phyloP scores from a whole-genome alignment of 2,113 vertebrate species.

The Sinosuthora webbiana region DNA sequence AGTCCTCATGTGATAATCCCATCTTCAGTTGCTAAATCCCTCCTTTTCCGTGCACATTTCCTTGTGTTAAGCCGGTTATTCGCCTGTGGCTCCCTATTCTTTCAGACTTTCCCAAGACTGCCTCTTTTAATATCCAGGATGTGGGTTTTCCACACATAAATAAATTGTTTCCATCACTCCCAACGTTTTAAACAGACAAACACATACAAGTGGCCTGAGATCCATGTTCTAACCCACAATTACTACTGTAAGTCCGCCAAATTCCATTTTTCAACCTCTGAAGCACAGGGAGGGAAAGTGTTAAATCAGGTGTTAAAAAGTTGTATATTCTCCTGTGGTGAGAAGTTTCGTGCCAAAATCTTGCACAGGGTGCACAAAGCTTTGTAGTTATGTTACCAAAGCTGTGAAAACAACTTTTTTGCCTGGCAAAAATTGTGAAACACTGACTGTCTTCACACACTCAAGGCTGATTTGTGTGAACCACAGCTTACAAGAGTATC shows the following conservation, averaged over 20 bases:
- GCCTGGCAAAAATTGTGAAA: background rate
- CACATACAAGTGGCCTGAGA: background rate
- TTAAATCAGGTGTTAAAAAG: background rate
- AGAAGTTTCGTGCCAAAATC: background rate
- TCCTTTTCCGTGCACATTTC: background rate
- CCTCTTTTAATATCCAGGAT: background rate
- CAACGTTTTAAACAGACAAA: background rate
- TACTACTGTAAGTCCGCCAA: background rate
- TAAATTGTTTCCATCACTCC: background rate
- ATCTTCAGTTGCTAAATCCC: background rate
- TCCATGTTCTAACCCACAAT: background rate
- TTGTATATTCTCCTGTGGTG: background rate
- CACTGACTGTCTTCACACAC: background rate
- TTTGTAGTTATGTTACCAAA: background rate
- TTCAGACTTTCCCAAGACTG: background rate
- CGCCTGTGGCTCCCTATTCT: background rate
- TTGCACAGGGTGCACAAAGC: background rate
- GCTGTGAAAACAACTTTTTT: background rate
- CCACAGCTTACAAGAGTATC: background rate
- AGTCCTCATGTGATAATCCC: background rate
- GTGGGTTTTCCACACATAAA: background rate
- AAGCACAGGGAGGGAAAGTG: rapidly evolving
- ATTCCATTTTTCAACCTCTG: background rate
- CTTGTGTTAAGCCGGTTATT: background rate
- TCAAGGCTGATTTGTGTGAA: background rate